phyloP scores from a whole-genome alignment of 1,140 invertebrate species.

The Calephelis virginiensis region DNA sequence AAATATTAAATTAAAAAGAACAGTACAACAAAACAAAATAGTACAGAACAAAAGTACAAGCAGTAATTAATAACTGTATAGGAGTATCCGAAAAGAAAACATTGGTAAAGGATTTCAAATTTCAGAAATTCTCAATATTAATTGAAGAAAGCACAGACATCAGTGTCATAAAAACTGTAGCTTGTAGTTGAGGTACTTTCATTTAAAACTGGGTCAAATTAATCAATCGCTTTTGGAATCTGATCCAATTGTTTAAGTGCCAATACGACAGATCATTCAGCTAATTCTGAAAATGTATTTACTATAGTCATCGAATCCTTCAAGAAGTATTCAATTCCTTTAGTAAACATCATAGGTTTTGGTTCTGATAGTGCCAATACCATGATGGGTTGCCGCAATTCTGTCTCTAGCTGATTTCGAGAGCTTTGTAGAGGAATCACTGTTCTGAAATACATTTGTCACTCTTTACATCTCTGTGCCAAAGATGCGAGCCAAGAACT shows the following conservation, averaged over 20 bases:
- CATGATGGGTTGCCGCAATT: too few relatives aligned
- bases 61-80: not conserved
- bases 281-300: not conserved
- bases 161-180: not conserved
- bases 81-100: not conserved
- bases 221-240: not conserved
- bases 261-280: not conserved
- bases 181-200: not conserved
- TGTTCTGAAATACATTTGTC: too few relatives aligned
- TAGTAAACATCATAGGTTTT: not conserved
- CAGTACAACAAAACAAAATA: too few relatives aligned
- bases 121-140: constrained; percentile 1
- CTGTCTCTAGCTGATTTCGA: too few relatives aligned
- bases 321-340: not conserved
- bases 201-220: not conserved
- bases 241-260: not conserved
- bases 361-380: too few relatives aligned
- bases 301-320: not conserved
- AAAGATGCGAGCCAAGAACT: too few relatives aligned
- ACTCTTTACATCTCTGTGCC: too few relatives aligned
- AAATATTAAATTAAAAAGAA: too few relatives aligned
- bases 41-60: not conserved
- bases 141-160: not conserved
- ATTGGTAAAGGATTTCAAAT: not conserved
- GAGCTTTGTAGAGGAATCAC: too few relatives aligned